Percentiles rank a stretch among this genome's conserved stretches.
Conservation (phyloP, 2,113 vertebrate genomes). For the Emydocephalus ijimae region DNA sequence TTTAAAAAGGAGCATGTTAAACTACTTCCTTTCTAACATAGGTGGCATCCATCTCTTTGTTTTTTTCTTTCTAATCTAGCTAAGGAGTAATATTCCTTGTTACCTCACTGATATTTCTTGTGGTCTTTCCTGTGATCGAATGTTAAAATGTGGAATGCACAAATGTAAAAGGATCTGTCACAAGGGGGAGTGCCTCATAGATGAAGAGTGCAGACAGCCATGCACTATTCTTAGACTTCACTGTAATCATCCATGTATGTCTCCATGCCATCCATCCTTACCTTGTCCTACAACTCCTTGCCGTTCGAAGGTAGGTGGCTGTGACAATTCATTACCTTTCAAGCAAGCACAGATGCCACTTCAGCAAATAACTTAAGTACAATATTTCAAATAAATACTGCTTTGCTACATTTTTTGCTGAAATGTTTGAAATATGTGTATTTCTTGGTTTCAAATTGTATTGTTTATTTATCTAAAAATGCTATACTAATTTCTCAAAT, state of each 20-base stretch:
- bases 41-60: background rate
- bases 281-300: constrained; percentile 83
- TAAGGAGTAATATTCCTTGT: constrained; percentile 96
- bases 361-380: background rate
- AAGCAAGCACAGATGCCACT: background rate
- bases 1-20: background rate
- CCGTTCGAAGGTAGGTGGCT: constrained; percentile 77
- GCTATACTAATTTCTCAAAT: background rate
- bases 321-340: constrained; percentile 10
- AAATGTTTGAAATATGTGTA: background rate
- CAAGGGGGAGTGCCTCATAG: constrained; percentile 84
- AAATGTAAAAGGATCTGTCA: constrained; percentile 92
- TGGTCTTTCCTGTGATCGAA: constrained; percentile 84
- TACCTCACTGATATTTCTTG: constrained; percentile 96
- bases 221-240: constrained; percentile 78
- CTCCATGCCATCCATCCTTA: constrained; percentile 83
- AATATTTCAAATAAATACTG: background rate
- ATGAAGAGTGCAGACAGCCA: constrained; percentile 85
- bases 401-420: background rate
- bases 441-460: background rate
- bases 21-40: background rate
- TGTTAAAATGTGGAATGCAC: constrained; percentile 86
- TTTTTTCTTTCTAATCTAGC: constrained; percentile 64
- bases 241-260: constrained; percentile 89
- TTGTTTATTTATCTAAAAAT: background rate